A percentile compares a stretch with the other conserved stretches of the same genome.
Conservation (phyloP, 2,888 invertebrate genomes). For the Eupithecia subumbrata region DNA sequence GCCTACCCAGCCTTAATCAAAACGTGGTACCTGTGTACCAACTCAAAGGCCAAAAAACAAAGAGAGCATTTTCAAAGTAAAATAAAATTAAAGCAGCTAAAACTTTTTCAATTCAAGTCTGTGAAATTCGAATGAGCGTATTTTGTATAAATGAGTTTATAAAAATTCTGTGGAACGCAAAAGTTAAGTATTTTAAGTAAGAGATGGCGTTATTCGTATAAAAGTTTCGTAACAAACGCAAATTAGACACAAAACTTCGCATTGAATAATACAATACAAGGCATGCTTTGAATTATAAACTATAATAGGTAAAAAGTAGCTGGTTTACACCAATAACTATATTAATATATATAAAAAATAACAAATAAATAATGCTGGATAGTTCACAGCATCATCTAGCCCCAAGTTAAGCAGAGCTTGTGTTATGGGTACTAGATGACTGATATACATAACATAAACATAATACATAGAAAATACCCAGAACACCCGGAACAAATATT, state of each 20-base stretch:
- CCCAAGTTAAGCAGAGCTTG: too few relatives aligned
- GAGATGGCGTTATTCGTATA: constrained; percentile 26
- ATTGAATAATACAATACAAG: background rate
- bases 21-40: too few relatives aligned
- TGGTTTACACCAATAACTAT: too few relatives aligned
- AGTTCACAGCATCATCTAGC: too few relatives aligned
- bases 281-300: background rate
- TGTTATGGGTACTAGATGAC: too few relatives aligned
- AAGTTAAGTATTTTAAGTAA: constrained; percentile 39
- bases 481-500: too few relatives aligned
- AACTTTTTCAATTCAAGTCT: constrained; percentile 70
- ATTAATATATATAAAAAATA: too few relatives aligned
- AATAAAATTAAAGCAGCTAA: constrained; percentile 58
- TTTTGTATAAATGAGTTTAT: constrained; percentile 63
- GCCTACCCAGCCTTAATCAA: too few relatives aligned
- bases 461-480: too few relatives aligned
- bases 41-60: constrained; percentile 42
- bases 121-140: constrained; percentile 56
- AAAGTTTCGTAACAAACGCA: constrained; percentile 32
- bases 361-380: too few relatives aligned
- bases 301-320: background rate
- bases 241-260: constrained; percentile 26
- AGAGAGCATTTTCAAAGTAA: constrained; percentile 49
- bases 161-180: constrained; percentile 48
- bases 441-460: too few relatives aligned